Base-by-base conservation (phyloP, 2,797 vertebrate species). In the Platyrinchus mystaceus region DNA sequence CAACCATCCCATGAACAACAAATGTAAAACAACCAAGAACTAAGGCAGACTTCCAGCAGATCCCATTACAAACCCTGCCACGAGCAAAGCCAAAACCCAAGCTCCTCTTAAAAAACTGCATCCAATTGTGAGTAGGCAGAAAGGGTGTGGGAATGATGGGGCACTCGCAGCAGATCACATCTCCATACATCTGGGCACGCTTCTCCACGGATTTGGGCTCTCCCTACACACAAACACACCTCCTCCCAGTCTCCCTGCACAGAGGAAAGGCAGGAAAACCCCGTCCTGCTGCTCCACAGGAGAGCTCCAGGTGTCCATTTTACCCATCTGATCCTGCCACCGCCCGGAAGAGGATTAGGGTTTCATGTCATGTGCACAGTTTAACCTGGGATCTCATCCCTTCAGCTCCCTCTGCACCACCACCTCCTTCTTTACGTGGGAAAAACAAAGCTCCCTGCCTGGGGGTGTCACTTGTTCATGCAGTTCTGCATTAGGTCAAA, bases 321-420 rank as follows among this genome's bases (percentile, higher is more conserved):
- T 17, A 64, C 50, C 34, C 90, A 49, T 68, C 76, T 79, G 88
- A 93, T 94, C 52, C 90, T 90, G 88, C 66, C 80, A 56, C 68
- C 3, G 53, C 30, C 93, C 24, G 67, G 66, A 90, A 78, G 52
- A 77, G 75, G 93, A 90, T 66, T 52, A 86, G 60, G 80, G 63
- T 46, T 91, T 53, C 46, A 16, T 64, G 83, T 78, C 88, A 68
- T 64, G 88, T n/a, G 50, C 78, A 64, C 90, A 71, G 47, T 75
- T 68, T 55, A 90, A 76, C 24, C 81, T 69, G 89, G 84, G 89
- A 76, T 47, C 81, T 58, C 90, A 82, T 58, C 94, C 92, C 82
- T 90, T 62, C 92, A 24, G 62, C 79, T 66, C 82, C 92, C 92
- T 82, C 87, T n/a, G 39, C 50, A 56, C 12, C 26, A 37, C 4